Base-by-base conservation (phyloP, 2,113 vertebrate species). In the Pavo muticus region DNA sequence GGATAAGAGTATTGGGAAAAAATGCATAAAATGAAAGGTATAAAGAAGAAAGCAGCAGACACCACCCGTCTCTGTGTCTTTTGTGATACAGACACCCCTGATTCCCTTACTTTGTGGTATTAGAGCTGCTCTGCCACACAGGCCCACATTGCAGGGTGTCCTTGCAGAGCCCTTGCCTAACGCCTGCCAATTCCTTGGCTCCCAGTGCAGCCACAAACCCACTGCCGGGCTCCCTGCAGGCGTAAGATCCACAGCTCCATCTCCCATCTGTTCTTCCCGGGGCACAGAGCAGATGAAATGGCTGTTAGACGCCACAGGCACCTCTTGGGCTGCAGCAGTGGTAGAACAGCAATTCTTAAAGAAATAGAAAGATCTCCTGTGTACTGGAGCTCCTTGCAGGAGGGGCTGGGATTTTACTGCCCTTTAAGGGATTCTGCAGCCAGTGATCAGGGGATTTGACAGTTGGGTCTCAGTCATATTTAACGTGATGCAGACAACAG, bases 241-340 rank as follows among this genome's bases (percentile, higher is more conserved):
- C 4, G 3, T 27, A 59, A 63, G 78, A 73, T 84, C 76, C 54
- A 44, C 4, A 3, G 40, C 86, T 86, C 84, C 2, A 0, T 77
- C 88, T 90, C 59, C 94, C 88, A 77, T 90, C 94, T 93, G 88
- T 11, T 88, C 76, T 70, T 94, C 91, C 88, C 56, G 35, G 71
- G 64, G 48, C 64, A 73, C 64, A 91, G 71, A 84, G 40, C 64
- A 82, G 50, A 87, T 81, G 84, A 90, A 90, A 70, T 47, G 84
- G 59, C 61, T 92, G 78, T 18, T n/a, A 63, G 76, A 68, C 71
- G 39, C 78, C 63, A 61, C 65, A 73, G 84, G 83, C 81, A 86
- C 40, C 35, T 69, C 72, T 47, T 69, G 40, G 72, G 52, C 74
- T 76, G 50, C 69, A 93, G 78, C 29, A 11, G 0, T 4, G 23